Base-by-base conservation (phyloP, 2,113 vertebrate species). In the Pimephales promelas region DNA sequence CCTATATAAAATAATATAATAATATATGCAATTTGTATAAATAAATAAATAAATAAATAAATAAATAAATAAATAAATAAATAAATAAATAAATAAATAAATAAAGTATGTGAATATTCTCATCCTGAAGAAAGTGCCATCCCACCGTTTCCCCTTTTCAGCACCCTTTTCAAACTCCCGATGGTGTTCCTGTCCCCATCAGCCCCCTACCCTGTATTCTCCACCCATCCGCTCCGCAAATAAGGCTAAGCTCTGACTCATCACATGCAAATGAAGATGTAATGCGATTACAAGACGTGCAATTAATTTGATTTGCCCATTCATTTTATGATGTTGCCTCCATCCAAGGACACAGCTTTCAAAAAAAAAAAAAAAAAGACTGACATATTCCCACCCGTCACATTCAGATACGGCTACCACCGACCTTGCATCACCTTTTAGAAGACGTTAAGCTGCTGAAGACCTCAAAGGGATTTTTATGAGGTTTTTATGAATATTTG, bases 241-340 rank as follows among this genome's bases (percentile, higher is more conserved):
- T 84, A 90, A 91, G 90, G 90, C 90, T 93, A 92, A 91, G 89
- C 90, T 88, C 91, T 93, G 93, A 94, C 91, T 94, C 93, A 93
- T 81, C 71, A 84, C 89, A 91, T 92, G 91, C 92, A 93, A 94
- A 94, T 93, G 89, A 92, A 93, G 91, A 94, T 94, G 91, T 93
- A 93, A 93, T 94, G 90, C 88, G 91, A 94, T 94, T 94, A 94
- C 90, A 86, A 87, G 93, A 93, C 89, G 90, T 92, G 92, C 92
- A 94, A 93, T 94, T 94, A 93, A 94, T 94, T 93, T 88, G 87
- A 94, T 94, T 94, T 92, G 84, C 89, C 89, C 81, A 85, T 89
- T 86, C 88, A 87, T 88, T 91, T 79, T 82, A 85, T 93, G 93
- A 94, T 88, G 92, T 92, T 18, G 91, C 92, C 91, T 89, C 86